phyloP scores from a whole-genome alignment of 2,888 invertebrate genomes.

The Panzeria rudis region DNA sequence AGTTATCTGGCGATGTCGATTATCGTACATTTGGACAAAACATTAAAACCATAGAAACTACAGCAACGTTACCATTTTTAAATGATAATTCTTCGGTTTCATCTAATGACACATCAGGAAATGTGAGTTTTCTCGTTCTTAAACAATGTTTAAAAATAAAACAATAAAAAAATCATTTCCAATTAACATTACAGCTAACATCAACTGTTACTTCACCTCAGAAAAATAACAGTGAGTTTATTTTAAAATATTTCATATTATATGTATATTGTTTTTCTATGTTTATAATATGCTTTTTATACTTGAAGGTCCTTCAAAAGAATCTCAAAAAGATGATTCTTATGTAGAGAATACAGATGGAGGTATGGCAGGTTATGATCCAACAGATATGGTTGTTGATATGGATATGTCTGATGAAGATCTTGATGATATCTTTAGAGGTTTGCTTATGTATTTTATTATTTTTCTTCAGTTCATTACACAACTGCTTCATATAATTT shows the following conservation, averaged over 20 bases:
- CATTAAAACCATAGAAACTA: constrained; percentile 72
- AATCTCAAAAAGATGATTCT: constrained; percentile 79
- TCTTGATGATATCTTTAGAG: constrained; percentile 82
- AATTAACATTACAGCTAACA: constrained; percentile 38
- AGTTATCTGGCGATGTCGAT: constrained; percentile 78
- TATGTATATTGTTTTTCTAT: not conserved
- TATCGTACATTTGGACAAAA: constrained; percentile 76
- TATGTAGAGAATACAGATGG: constrained; percentile 78
- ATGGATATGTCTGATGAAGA: constrained; percentile 95
- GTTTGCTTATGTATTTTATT: constrained; percentile 76
- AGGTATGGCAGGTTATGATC: constrained; percentile 80
- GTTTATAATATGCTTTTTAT: constrained; percentile 35
- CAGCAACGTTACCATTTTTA: constrained; percentile 47
- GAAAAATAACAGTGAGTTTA: constrained; percentile 79
- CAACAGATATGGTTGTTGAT: constrained; percentile 90
- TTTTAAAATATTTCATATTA: not conserved
- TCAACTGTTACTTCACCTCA: constrained; percentile 76
- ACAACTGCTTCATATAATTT: constrained; percentile 14
- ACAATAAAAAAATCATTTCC: constrained; percentile 1
- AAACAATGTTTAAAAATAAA: not conserved
- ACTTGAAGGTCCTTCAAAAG: constrained; percentile 78
- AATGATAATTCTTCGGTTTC: constrained; percentile 67
- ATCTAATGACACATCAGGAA: constrained; percentile 64
- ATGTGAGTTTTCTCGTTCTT: constrained; percentile 40
- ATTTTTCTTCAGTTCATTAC: constrained; percentile 61